Conservation (phyloP, 2,888 invertebrate species). For the Hofmannophila pseudospretella region DNA sequence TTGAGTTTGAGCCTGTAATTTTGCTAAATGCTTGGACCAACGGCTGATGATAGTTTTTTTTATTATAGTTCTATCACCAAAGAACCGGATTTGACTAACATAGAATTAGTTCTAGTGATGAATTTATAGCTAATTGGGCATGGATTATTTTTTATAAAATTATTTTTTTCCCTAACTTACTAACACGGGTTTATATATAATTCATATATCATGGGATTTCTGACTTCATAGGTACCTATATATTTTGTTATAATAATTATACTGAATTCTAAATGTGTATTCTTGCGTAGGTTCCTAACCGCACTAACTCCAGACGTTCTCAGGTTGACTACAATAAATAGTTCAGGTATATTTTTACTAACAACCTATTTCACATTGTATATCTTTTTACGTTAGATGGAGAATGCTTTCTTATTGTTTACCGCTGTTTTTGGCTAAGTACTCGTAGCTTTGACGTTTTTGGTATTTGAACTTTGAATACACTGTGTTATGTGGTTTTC, state of each 20-base stretch:
- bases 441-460: conserved; percentile 18
- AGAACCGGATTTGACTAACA: conserved; percentile 11
- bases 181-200: conserved; percentile 19
- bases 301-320: conserved; percentile 76
- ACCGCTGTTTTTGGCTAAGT: conserved; percentile 39
- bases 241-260: neutral
- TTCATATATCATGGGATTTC: conserved; percentile 14
- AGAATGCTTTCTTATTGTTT: conserved; percentile 70
- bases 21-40: conserved; percentile 65
- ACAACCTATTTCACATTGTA: conserved; percentile 26
- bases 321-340: conserved; percentile 76
- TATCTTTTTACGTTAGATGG: conserved; percentile 43
- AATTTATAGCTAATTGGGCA: conserved; percentile 3
- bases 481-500: conserved; percentile 16
- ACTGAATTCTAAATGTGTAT: conserved; percentile 14
- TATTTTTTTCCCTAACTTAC: conserved; percentile 32
- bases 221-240: neutral
- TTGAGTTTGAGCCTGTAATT: conserved; percentile 39
- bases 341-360: conserved; percentile 65
- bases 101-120: conserved; percentile 3
- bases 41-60: conserved; percentile 46
- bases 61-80: neutral
- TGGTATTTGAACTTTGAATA: conserved; percentile 20
- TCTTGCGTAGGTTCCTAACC: conserved; percentile 74
- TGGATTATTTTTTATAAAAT: conserved; percentile 23